These are phyloP conservation scores for Orientallactaga sibirica DNA, from an alignment of 2,797 vertebrate species.

Conservation along the genomic window DNA sequence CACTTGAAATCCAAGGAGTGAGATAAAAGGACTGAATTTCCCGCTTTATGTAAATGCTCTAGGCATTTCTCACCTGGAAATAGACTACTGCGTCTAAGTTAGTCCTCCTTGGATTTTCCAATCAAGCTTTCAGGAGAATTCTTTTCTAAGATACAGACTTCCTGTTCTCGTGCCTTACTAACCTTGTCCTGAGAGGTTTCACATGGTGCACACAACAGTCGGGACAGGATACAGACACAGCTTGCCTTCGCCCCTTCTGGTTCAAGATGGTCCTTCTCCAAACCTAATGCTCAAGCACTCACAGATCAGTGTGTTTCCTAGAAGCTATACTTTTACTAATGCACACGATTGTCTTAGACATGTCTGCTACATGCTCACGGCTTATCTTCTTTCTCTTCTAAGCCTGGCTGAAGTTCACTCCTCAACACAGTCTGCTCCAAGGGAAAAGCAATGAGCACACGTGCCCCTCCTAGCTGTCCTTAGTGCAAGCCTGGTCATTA, in stretches of 20 bases:
- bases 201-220: not conserved
- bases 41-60: not conserved
- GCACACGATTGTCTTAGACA: not conserved
- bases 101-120: not conserved
- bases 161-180: not conserved
- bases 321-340: not conserved
- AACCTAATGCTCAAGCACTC: slow-evolving; percentile 8
- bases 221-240: not conserved
- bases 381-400: not conserved
- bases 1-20: not conserved
- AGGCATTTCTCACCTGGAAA: slow-evolving; percentile 18
- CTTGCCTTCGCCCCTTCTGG: not conserved
- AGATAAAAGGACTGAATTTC: not conserved
- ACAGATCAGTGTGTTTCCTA: not conserved
- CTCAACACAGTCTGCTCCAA: not conserved
- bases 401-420: not conserved
- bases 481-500: not conserved
- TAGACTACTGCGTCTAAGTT: not conserved
- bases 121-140: not conserved
- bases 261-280: not conserved
- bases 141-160: slow-evolving; percentile 29
- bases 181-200: not conserved
- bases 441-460: not conserved
- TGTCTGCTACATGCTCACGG: not conserved
- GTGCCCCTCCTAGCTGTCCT: not conserved